Percentiles rank a stretch among this genome's conserved stretches.
phyloP scores from a whole-genome alignment of 2,797 vertebrate genomes.

The Betta splendens region DNA sequence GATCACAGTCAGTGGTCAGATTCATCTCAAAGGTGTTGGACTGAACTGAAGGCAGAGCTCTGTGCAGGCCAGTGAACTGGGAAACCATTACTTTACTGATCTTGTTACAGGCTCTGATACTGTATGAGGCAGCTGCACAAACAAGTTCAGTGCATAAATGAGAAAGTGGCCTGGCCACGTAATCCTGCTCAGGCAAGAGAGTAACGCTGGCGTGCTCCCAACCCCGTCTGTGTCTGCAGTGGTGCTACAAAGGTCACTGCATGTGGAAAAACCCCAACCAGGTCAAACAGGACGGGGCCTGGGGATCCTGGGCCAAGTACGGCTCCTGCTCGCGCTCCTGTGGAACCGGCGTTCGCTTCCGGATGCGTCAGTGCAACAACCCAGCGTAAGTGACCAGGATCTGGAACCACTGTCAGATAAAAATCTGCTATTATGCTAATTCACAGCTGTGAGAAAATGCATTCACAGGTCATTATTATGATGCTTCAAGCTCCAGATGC shows the following conservation, averaged over 20 bases:
- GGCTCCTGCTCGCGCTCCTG: slow-evolving; percentile 94
- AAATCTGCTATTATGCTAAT: too few relatives aligned
- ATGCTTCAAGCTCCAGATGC: too few relatives aligned
- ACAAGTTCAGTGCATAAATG: too few relatives aligned
- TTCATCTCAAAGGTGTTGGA: not conserved
- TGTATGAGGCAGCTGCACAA: too few relatives aligned
- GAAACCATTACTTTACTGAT: not conserved
- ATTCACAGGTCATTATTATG: too few relatives aligned
- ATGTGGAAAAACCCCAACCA: slow-evolving; percentile 98
- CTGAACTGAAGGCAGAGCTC: not conserved
- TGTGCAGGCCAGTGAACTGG: not conserved
- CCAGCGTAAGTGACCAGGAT: slow-evolving; percentile 91
- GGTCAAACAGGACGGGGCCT: slow-evolving; percentile 92
- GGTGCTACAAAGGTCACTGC: slow-evolving; percentile 99
- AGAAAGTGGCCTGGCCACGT: not conserved
- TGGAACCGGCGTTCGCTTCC: slow-evolving; percentile 91
- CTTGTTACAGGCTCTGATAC: not conserved
- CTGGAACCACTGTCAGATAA: too few relatives aligned
- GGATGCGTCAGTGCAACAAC: slow-evolving; percentile 94
- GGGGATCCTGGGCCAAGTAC: slow-evolving; percentile 93
- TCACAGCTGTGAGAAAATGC: too few relatives aligned
- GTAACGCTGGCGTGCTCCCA: not conserved
- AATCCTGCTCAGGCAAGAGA: not conserved
- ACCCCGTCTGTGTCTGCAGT: slow-evolving; percentile 73
- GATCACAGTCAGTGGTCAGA: not conserved